Evolutionary conservation across 2,113 vertebrate genomes (phyloP).

Genomic region (Dasyornis broadbenti): DNA sequence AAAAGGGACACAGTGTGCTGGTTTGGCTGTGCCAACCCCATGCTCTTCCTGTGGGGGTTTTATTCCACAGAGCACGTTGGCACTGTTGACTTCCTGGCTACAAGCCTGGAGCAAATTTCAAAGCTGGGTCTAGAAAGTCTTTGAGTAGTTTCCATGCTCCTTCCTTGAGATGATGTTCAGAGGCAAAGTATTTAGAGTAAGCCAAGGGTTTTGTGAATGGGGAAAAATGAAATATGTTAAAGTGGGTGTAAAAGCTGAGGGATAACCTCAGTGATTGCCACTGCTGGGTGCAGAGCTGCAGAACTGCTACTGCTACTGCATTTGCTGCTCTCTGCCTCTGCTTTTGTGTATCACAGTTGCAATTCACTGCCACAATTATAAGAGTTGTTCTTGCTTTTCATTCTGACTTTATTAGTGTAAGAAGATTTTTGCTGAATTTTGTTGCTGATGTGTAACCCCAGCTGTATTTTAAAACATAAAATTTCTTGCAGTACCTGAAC

Average conservation of each 20-base stretch:
- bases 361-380: neutral
- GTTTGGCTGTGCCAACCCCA: neutral
- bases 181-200: neutral
- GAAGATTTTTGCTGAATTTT: neutral
- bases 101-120: neutral
- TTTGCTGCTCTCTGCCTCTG: neutral
- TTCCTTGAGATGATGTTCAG: neutral
- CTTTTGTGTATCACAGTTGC: neutral
- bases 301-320: neutral
- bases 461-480: neutral
- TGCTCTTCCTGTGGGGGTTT: fast-evolving
- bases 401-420: neutral
- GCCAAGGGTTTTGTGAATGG: neutral
- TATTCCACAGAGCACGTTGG: fast-evolving
- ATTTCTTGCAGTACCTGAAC: neutral
- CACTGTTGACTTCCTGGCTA: neutral
- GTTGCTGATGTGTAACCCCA: neutral
- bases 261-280: neutral
- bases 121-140: neutral
- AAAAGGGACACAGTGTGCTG: neutral
- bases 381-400: neutral
- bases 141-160: neutral
- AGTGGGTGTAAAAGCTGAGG: neutral
- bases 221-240: neutral
- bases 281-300: neutral